Percentiles rank a stretch among this genome's conserved stretches.
These are phyloP conservation scores for Drosophila sulfurigaster DNA, from an alignment of 1,140 invertebrate genomes.

Conservation along the genomic window DNA sequence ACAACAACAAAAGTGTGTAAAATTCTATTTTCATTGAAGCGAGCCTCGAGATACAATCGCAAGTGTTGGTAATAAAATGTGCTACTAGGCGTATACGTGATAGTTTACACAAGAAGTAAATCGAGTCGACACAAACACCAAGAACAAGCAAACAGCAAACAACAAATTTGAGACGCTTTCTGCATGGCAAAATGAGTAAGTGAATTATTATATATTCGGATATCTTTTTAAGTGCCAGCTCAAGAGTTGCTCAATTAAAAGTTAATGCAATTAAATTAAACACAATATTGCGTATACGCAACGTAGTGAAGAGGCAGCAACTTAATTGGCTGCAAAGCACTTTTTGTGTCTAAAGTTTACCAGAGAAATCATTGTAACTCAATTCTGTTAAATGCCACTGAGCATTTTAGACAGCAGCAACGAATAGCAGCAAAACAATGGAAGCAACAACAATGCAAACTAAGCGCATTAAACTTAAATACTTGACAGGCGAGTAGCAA, in stretches of 20 bases:
- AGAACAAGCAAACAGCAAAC: slow-evolving; percentile 5
- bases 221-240: slow-evolving; percentile 17
- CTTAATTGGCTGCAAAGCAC: slow-evolving; percentile 59
- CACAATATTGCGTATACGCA: slow-evolving; percentile 55
- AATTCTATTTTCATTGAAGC: slow-evolving; percentile 22
- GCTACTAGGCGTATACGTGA: slow-evolving; percentile 76
- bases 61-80: slow-evolving; percentile 31
- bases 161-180: neutral
- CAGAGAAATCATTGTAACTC: slow-evolving; percentile 74
- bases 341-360: slow-evolving; percentile 60
- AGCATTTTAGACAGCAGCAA: neutral
- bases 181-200: slow-evolving; percentile 69
- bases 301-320: neutral
- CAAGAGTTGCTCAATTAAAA: slow-evolving; percentile 32
- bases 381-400: slow-evolving; percentile 62
- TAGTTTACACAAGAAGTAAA: slow-evolving; percentile 27
- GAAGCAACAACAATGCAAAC: slow-evolving; percentile 28
- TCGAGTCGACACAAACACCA: slow-evolving; percentile 24
- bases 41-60: slow-evolving; percentile 15
- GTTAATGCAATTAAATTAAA: slow-evolving; percentile 32
- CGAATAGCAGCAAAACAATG: too few species aligned
- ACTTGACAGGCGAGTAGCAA: slow-evolving; percentile 49
- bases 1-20: slow-evolving; percentile 12
- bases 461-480: slow-evolving; percentile 77
- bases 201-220: slow-evolving; percentile 20